Conservation (phyloP, 1,140 invertebrate genomes). For the Drosophila athabasca region DNA sequence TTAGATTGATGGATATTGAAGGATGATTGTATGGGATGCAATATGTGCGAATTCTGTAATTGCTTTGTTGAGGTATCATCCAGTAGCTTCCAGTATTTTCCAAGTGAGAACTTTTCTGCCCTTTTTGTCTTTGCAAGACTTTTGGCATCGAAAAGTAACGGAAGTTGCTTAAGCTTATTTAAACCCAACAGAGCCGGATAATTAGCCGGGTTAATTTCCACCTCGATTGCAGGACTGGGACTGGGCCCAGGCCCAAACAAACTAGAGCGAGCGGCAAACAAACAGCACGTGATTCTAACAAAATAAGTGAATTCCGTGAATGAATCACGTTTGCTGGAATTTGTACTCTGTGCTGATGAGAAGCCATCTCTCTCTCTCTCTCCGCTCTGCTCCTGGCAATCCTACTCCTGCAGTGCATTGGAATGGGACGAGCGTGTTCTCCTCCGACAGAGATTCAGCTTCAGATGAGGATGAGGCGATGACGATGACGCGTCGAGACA, state of each 20-base stretch:
- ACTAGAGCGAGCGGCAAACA: conserved; percentile 20
- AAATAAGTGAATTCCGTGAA: conserved; percentile 33
- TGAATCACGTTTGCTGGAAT: conserved; percentile 43
- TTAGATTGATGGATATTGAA: conserved; percentile 30
- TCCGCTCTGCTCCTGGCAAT: not conserved
- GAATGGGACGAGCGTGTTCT: conserved; percentile 64
- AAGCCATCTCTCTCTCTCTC: conserved; percentile 6
- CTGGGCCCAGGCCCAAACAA: conserved; percentile 9
- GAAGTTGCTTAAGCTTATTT: not conserved
- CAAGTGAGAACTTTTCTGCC: not conserved
- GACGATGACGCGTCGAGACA: conserved; percentile 69
- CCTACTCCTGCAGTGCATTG: conserved; percentile 28
- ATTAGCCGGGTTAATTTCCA: conserved; percentile 20
- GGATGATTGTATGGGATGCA: conserved; percentile 11
- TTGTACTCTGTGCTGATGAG: conserved; percentile 9
- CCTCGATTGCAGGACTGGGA: not conserved
- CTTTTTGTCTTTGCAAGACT: not conserved
- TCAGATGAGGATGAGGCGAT: conserved; percentile 21
- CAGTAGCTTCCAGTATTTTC: no score
- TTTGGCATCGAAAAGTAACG: not conserved
- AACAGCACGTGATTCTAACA: conserved; percentile 22
- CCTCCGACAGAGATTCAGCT: conserved; percentile 48
- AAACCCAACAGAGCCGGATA: conserved; percentile 1
- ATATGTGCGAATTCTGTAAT: not conserved
- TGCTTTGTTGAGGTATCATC: not conserved